phyloP scores from a whole-genome alignment of 2,888 invertebrate species.

The Rotaria socialis region DNA sequence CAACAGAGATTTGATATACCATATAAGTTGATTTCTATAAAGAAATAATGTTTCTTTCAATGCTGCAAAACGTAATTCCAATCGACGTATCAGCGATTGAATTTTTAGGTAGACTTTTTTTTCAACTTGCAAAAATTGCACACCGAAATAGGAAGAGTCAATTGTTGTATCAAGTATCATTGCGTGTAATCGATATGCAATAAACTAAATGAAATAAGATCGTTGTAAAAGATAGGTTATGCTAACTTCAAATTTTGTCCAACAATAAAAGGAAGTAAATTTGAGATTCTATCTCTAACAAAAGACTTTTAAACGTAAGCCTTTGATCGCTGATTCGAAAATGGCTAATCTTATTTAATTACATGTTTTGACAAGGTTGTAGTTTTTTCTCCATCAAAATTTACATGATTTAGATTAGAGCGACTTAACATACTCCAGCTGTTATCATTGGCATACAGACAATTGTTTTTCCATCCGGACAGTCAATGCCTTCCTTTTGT shows the following conservation, averaged over 20 bases:
- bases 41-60: constrained; percentile 79
- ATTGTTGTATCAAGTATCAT: neutral
- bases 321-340: no score
- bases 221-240: no score
- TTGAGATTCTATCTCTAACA: neutral
- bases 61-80: constrained; percentile 57
- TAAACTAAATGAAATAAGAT: neutral
- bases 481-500: no score
- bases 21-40: constrained; percentile 84
- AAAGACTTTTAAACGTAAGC: no score
- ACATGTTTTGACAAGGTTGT: no score
- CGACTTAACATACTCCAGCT: no score
- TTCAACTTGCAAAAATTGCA: constrained; percentile 84
- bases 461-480: no score
- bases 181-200: neutral
- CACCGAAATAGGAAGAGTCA: constrained; percentile 63
- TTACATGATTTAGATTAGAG: no score
- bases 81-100: constrained; percentile 76
- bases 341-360: no score
- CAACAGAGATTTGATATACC: constrained; percentile 61
- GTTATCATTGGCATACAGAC: no score
- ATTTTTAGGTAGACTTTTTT: constrained; percentile 81
- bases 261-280: neutral
- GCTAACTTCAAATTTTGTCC: no score
- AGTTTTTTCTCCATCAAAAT: no score